Percentiles rank a stretch among this genome's conserved stretches.
These are phyloP conservation scores for Lamellibrachia luymesi DNA, from an alignment of 1,140 invertebrate species.

Conservation along the genomic window DNA sequence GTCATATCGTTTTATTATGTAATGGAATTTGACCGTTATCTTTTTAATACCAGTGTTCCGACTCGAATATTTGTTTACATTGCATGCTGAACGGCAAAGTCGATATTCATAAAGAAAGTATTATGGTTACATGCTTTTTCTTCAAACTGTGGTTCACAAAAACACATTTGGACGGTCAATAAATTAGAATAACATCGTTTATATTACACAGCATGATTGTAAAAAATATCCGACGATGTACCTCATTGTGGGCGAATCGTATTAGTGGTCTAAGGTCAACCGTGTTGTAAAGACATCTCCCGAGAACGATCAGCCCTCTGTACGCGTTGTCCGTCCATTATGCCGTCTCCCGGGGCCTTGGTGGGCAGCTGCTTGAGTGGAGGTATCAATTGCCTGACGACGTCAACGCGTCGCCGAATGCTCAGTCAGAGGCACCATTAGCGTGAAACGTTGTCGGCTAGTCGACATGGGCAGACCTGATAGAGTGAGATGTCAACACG, in stretches of 20 bases:
- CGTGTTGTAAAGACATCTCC: neutral
- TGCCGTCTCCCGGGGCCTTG: neutral
- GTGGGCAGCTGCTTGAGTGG: neutral
- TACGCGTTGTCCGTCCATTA: neutral
- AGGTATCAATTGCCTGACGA: neutral
- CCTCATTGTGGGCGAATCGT: neutral
- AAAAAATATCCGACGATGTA: neutral
- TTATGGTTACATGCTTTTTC: too few relatives aligned
- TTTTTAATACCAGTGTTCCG: neutral
- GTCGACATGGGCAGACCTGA: neutral
- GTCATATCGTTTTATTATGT: too few relatives aligned
- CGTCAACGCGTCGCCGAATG: neutral
- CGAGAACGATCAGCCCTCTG: neutral
- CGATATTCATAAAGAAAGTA: neutral
- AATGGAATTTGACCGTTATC: too few relatives aligned
- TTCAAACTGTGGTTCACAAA: too few relatives aligned
- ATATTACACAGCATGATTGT: neutral
- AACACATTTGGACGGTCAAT: neutral
- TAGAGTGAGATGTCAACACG: neutral
- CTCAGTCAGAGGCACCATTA: neutral
- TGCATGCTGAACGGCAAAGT: neutral
- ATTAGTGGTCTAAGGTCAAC: neutral
- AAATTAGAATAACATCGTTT: too few relatives aligned
- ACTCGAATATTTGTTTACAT: neutral
- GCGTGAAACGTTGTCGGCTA: neutral